Evolutionary conservation across 1,140 invertebrate genomes (phyloP).

Genomic region (Luehdorfia chinensis): DNA sequence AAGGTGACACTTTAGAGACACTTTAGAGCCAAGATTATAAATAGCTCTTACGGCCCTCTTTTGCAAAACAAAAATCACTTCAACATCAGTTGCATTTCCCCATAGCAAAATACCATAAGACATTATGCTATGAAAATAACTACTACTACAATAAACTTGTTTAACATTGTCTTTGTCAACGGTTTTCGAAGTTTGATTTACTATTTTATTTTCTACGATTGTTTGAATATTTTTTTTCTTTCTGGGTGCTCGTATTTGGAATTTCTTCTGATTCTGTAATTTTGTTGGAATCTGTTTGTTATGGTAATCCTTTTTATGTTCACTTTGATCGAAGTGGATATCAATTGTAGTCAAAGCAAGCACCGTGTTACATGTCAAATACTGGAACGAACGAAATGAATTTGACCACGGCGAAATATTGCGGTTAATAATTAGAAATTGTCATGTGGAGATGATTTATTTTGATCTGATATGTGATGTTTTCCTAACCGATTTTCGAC

Average conservation of each 20-base stretch:
- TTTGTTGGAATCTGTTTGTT: not conserved
- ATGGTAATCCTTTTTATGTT: slow-evolving; percentile 19
- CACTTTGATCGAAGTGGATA: slow-evolving; percentile 15
- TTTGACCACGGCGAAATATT: not conserved
- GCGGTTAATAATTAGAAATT: not conserved
- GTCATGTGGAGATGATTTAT: not conserved
- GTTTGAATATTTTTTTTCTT: too few relatives aligned
- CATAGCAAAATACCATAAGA: too few relatives aligned
- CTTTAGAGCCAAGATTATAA: too few relatives aligned
- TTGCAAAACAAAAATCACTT: too few relatives aligned
- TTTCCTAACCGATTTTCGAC: too few relatives aligned
- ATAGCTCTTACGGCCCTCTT: too few relatives aligned
- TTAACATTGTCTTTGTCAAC: slow-evolving; percentile 1
- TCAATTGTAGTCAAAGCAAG: slow-evolving; percentile 6
- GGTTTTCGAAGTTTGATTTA: not conserved
- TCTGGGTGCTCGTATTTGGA: too few relatives aligned
- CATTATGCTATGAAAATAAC: too few relatives aligned
- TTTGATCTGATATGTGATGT: too few relatives aligned
- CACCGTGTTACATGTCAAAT: slow-evolving; percentile 21
- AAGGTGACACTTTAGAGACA: too few relatives aligned
- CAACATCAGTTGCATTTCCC: too few relatives aligned
- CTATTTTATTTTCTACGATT: not conserved
- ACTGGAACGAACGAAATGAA: slow-evolving; percentile 14
- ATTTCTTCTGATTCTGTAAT: not conserved
- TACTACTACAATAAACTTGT: not conserved